A percentile compares a stretch with the other conserved stretches of the same genome.
Conservation (phyloP, 2,113 vertebrate genomes). For the Xyliphius kryptos region DNA sequence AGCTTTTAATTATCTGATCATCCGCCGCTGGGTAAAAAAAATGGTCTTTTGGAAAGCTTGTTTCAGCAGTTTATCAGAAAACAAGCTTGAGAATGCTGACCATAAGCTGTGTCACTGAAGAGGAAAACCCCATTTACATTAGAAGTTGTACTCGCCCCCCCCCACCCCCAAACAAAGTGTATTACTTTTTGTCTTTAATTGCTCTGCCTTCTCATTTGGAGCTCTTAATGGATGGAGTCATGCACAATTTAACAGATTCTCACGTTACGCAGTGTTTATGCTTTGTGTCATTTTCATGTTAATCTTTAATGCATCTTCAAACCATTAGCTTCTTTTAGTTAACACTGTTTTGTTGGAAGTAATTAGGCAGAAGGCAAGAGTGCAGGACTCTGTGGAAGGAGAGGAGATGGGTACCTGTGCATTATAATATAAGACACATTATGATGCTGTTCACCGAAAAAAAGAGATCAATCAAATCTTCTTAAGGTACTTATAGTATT, state of each 20-base stretch:
- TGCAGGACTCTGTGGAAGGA: background rate
- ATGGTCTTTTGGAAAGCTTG: background rate
- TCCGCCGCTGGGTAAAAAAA: constrained; percentile 19
- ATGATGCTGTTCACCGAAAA: constrained; percentile 1
- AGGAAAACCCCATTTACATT: background rate
- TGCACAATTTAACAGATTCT: constrained; percentile 9
- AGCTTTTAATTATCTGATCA: constrained; percentile 46
- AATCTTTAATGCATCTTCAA: constrained; percentile 11
- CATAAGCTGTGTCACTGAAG: background rate
- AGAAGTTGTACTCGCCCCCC: background rate
- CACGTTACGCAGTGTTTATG: constrained; percentile 4
- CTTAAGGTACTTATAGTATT: too few relatives aligned
- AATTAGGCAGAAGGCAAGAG: constrained; percentile 32
- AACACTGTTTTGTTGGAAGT: constrained; percentile 27
- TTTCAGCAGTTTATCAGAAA: background rate
- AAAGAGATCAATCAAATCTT: background rate
- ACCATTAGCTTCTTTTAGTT: constrained; percentile 19
- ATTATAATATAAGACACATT: constrained; percentile 16
- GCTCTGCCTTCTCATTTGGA: background rate
- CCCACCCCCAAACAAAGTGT: background rate
- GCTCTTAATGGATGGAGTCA: background rate
- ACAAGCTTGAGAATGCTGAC: background rate
- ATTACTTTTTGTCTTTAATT: background rate
- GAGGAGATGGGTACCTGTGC: constrained; percentile 2
- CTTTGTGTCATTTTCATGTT: background rate